Evolutionary conservation across 2,113 vertebrate genomes (phyloP), one percentile per base, ranked within the genome.

Genomic region (Atlantisia rogersi): DNA sequence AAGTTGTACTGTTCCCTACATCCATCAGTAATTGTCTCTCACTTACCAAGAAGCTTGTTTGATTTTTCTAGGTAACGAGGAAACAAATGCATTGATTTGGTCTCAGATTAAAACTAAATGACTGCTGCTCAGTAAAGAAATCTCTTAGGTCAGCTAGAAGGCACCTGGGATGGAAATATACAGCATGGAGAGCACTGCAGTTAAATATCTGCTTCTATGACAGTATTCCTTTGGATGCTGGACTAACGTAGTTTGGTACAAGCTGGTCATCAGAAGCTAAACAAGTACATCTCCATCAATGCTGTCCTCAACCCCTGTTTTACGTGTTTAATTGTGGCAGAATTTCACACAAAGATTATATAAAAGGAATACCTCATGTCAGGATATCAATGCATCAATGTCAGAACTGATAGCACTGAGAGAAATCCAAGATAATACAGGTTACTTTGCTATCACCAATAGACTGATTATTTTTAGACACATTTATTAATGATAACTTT

Each of bases 201-300:
- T 65, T 95, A 95, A 96, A 71, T 84, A 53, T 39, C 22, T 78
- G 82, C 75, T 95, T 22, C 46, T 31, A 65, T 69, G 75, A 62
- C 78, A 68, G 44, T 90, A 62, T 82, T 90, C 82, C 53, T 94
- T 90, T 17, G 28, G 73, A 82, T 83, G 70, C 68, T 73, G 92
- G 71, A 84, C 80, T 97, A 82, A 82, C 21, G 42, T n/a, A 59
- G 24, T 80, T 92, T 53, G 35, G 56, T 59, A 52, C 52, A 11
- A 73, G 46, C 60, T 62, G 32, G n/a, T 48, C 21, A 40, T 50
- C 73, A 86, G 56, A 77, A 86, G 29, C 12, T 48, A 50, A 84
- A 64, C 8, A 12, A 70, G 71, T 37, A 8, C 40, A 44, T 50
- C 28, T 70, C 48, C 42, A 2, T 29, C 48, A 39, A 4, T 6